Base-by-base conservation (phyloP, 2,888 invertebrate genomes). In the Calameuta filiformis region DNA sequence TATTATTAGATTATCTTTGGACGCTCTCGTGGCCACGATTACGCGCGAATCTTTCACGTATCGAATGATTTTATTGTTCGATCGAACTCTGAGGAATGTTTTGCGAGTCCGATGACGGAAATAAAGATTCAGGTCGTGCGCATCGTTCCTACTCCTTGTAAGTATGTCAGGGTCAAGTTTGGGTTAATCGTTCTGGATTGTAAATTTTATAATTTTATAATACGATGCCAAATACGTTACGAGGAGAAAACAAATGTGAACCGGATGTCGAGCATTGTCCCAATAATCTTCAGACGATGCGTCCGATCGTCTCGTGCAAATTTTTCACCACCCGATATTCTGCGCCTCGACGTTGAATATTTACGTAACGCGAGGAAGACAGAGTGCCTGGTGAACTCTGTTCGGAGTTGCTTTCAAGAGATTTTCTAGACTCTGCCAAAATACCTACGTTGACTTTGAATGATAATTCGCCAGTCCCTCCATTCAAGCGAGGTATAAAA, bases 1-100 rank as follows among this genome's bases (percentile, higher is more conserved):
- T 88, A 88, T 87, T 87, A 88, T 88, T 87, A 88, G 88, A 86
- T 87, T 84, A 86, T 79, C 79, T 84, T 86, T 85, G 79, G 79
- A 80, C 79, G 79, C 76, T 79, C 79, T 81, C 79, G 76, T 78
- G 78, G 73, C 23, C 81, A 80, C 73, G 80, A 74, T 76, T 73
- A 77, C 40, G 73, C 37, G 35, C 69, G 23, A 37, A 68, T 71
- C 34, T 76, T 69, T 73, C n/a, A 56, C 23, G 56, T 15, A 23
- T 23, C 56, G 23, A 56, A 56, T 23, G 56, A 56, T 56, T 23
- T 56, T 56, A 56, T 56, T 56, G 56, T 56, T 23, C 56, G 0
- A 56, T 56, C 56, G 23, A 56, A 56, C 9, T 56, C 56, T 1
- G 2, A 56, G 56, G 56, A 56, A 56, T 6, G 15, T 23, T 15